Percentiles rank a stretch among this genome's conserved stretches.
Conservation (phyloP, 2,113 vertebrate species). For the Ophthalmolycus amberensis region DNA sequence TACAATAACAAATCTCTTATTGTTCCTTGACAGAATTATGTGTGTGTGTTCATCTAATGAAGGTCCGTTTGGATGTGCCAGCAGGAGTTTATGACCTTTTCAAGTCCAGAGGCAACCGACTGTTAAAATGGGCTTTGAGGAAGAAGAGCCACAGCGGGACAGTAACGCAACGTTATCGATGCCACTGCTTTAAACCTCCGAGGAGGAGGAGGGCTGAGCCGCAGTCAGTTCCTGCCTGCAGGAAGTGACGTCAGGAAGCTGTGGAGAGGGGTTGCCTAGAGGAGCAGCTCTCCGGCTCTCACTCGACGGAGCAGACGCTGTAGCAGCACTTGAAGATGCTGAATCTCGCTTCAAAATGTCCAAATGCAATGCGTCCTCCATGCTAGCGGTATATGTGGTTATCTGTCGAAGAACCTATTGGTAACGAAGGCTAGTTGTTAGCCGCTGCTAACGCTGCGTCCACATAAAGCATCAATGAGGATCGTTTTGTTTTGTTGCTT, state of each 20-base stretch:
- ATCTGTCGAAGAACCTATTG: not conserved
- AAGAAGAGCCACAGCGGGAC: not conserved
- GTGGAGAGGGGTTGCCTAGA: slow-evolving; percentile 36
- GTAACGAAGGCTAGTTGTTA: not conserved
- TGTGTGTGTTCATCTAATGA: not conserved
- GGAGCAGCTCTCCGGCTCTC: slow-evolving; percentile 46
- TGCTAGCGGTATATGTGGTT: rapidly evolving
- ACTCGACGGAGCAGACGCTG: not conserved
- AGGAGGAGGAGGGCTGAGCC: slow-evolving; percentile 7
- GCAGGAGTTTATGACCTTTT: not conserved
- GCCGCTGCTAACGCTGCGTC: slow-evolving; percentile 7
- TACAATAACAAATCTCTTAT: not conserved
- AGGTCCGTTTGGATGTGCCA: not conserved
- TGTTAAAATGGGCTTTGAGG: too few species aligned
- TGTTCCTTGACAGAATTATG: not conserved
- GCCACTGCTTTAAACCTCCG: not conserved
- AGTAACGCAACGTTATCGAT: not conserved
- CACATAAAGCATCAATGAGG: slow-evolving; percentile 23
- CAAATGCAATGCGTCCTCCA: not conserved
- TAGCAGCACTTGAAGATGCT: not conserved
- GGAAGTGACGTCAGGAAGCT: slow-evolving; percentile 59
- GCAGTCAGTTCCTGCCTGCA: slow-evolving; percentile 32
- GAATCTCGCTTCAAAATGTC: not conserved
- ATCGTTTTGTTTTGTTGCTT: not conserved
- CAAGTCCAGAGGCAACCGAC: not conserved